Evolutionary conservation across 64 coral and sea anemone genomes (phyloP), one percentile per base, ranked within the genome.

Genomic region (Stichodactyla mertensii): DNA sequence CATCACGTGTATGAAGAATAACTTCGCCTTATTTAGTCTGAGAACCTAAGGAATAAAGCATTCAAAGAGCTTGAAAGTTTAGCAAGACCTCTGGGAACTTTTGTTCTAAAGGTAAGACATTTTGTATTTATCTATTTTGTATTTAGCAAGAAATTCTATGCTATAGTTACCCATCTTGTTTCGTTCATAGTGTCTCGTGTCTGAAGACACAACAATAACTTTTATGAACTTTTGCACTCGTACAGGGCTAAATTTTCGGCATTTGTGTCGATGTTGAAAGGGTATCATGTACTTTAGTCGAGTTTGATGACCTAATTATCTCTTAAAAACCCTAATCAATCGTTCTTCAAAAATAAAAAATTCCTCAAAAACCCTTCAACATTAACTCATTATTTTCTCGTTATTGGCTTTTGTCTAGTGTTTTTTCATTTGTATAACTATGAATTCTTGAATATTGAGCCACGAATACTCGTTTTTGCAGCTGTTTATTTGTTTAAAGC

Each of bases 221-320:
- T 59, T 59, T 6, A 66, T 5, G 0, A 66, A 66, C 19, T 62
- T n/a, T 66, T 66, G 62, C 7, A 66, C 6, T 31, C 28, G 62
- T 4, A 66, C 4, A 66, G 8, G 18, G 12, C 18, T 66, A 66
- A 66, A 22, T n/a, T 66, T n/a, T 66, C 22, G 22, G 5, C 19
- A 66, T 18, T 66, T 66, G 8, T 0, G 19, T 18, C 62, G 19
- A 22, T 6, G 19, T 4, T n/a, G 22, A 66, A 61, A 15, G 14
- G 13, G 59, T 61, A 61, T 61, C 59, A 61, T 61, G 3, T 61
- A 61, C 62, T 66, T 66, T 66, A 22, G 18, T 66, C 18, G 20
- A 66, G 62, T 66, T 66, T 66, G 62, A 66, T 66, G 62, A 22
- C 62, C 62, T n/a, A 66, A 66, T 66, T 66, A 66, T n/a, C 62